Percentiles rank a stretch among this genome's conserved stretches.
Conservation (phyloP, 2,888 invertebrate genomes). For the Adela reaumurella region DNA sequence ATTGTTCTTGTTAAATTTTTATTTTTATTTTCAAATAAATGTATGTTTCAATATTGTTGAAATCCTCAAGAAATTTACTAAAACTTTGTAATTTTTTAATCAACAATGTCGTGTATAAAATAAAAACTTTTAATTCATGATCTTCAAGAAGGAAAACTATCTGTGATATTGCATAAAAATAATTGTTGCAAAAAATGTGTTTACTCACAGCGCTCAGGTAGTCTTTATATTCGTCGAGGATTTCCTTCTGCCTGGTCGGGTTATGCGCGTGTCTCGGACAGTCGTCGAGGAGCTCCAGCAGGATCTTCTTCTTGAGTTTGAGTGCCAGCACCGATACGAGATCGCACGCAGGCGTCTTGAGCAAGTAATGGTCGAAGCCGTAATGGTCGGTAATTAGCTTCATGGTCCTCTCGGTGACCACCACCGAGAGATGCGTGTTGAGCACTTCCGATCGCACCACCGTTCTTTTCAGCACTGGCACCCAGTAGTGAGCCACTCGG, state of each 20-base stretch:
- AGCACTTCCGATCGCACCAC: slow-evolving; percentile 90
- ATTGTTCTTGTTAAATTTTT: background rate
- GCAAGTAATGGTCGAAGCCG: slow-evolving; percentile 93
- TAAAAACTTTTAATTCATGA: background rate
- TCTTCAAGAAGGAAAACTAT: no score
- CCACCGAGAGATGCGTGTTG: slow-evolving; percentile 76
- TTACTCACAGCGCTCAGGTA: slow-evolving; percentile 76
- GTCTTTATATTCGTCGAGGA: slow-evolving; percentile 75
- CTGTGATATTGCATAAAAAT: no score
- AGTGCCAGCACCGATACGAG: slow-evolving; percentile 81
- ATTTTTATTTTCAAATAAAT: no score
- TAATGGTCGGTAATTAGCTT: slow-evolving; percentile 81
- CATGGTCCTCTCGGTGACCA: slow-evolving; percentile 81
- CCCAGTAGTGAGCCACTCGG: slow-evolving; percentile 83
- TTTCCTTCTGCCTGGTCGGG: slow-evolving; percentile 62
- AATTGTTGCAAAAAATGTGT: no score
- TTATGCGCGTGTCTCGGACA: slow-evolving; percentile 66
- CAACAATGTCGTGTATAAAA: background rate
- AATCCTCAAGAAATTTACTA: no score
- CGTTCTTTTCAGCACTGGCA: slow-evolving; percentile 73
- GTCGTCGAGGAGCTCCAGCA: slow-evolving; percentile 65
- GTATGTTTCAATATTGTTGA: no score
- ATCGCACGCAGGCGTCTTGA: slow-evolving; percentile 92
- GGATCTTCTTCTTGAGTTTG: slow-evolving; percentile 79
- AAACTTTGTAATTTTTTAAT: background rate